These are phyloP conservation scores for Cheilosia variabilis DNA, from an alignment of 2,888 invertebrate genomes.

Conservation along the genomic window DNA sequence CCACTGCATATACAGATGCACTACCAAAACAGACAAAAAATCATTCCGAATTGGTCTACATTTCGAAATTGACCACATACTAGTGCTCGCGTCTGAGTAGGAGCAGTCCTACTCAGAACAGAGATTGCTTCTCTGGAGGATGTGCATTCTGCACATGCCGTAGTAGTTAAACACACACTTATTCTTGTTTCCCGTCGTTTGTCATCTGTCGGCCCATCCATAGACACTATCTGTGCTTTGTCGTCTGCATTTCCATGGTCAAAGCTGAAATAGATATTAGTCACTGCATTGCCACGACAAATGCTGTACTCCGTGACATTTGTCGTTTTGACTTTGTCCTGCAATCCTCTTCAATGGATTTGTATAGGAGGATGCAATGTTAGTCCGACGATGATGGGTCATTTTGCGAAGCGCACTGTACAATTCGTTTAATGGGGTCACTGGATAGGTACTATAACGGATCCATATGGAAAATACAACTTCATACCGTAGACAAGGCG, in stretches of 20 bases:
- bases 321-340: conserved; percentile 6
- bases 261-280: conserved; percentile 35
- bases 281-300: conserved; percentile 28
- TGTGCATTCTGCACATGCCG: conserved; percentile 42
- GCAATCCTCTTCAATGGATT: background rate
- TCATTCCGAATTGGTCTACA: conserved; percentile 14
- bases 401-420: conserved; percentile 29
- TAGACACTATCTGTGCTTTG: conserved; percentile 38
- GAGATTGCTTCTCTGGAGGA: conserved; percentile 46
- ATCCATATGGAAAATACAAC: too few species aligned
- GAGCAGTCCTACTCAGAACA: conserved; percentile 38
- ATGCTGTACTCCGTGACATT: conserved; percentile 31
- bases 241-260: conserved; percentile 36
- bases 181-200: conserved; percentile 30
- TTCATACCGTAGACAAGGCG: conserved; percentile 4
- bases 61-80: conserved; percentile 55
- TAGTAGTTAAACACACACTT: conserved; percentile 39
- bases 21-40: background rate
- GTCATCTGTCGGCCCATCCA: conserved; percentile 36
- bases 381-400: conserved; percentile 50
- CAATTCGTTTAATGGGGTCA: conserved; percentile 61
- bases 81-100: conserved; percentile 3
- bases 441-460: conserved; percentile 39
- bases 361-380: conserved; percentile 23
- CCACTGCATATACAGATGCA: conserved; percentile 20